Percentiles rank a stretch among this genome's conserved stretches.
Evolutionary conservation across 2,113 vertebrate genomes (phyloP).

Genomic region (Eclectus roratus): DNA sequence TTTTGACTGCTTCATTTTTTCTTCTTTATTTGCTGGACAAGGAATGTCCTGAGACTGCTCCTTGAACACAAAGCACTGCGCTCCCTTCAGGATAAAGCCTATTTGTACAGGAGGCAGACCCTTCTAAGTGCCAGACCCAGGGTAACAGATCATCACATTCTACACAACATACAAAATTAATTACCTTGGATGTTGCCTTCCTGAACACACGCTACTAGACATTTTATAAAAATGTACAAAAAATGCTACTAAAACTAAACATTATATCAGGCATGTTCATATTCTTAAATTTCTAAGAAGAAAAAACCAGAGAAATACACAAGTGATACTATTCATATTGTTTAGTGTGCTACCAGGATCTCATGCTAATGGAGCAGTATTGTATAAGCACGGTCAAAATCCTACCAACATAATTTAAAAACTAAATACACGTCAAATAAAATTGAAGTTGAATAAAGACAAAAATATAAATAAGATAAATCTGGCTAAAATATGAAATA

Average conservation of each 20-base stretch:
- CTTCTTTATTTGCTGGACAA: neutral
- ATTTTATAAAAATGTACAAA: neutral
- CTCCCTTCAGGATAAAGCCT: neutral
- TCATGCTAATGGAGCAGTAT: neutral
- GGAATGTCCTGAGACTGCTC: neutral
- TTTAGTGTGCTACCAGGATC: neutral
- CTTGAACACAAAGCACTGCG: neutral
- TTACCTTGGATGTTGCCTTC: neutral
- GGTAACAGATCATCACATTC: neutral
- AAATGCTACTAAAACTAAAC: neutral
- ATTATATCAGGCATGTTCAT: neutral
- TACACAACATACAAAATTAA: neutral
- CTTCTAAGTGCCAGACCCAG: neutral
- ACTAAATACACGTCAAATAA: neutral
- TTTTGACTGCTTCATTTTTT: neutral
- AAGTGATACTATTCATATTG: neutral
- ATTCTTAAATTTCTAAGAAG: neutral
- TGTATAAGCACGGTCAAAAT: neutral
- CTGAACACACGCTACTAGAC: neutral
- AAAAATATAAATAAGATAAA: neutral
- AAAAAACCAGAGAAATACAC: neutral
- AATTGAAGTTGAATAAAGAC: neutral
- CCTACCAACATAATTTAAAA: neutral
- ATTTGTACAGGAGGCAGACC: neutral
- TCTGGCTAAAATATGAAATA: neutral